Percentiles rank a stretch among this genome's conserved stretches.
phyloP scores from a whole-genome alignment of 2,888 invertebrate species.

The Noctua janthe region DNA sequence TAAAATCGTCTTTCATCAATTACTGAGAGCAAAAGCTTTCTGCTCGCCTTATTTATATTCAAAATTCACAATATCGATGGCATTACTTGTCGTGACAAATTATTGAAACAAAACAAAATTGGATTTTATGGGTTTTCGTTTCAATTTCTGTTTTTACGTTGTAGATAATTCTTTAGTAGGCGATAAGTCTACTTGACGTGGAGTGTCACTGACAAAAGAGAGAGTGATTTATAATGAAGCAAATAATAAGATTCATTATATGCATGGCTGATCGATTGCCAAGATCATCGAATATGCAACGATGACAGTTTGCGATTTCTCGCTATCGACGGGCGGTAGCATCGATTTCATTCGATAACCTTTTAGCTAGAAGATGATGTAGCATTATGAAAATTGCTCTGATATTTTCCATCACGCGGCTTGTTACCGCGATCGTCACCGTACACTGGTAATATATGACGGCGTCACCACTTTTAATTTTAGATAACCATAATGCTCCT shows the following conservation, averaged over 20 bases:
- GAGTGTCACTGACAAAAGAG: constrained; percentile 23
- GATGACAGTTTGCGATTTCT: constrained; percentile 46
- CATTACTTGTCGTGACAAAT: constrained; percentile 66
- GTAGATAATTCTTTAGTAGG: constrained; percentile 24
- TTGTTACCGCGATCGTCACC: constrained; percentile 19
- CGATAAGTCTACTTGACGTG: constrained; percentile 27
- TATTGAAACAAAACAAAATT: constrained; percentile 66
- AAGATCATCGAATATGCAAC: constrained; percentile 57
- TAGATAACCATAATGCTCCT: constrained; percentile 16
- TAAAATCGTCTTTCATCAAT: constrained; percentile 80
- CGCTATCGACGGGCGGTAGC: constrained; percentile 14
- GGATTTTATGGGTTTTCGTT: constrained; percentile 50
- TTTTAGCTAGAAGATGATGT: constrained; percentile 47
- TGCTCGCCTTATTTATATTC: constrained; percentile 71
- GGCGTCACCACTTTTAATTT: constrained; percentile 25
- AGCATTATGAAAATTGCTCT: constrained; percentile 58
- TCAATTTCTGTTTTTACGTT: constrained; percentile 35
- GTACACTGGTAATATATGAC: constrained; percentile 19
- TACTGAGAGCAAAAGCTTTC: constrained; percentile 74
- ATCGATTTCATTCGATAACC: constrained; percentile 33
- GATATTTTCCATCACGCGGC: constrained; percentile 36
- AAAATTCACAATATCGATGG: constrained; percentile 70
- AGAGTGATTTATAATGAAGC: constrained; percentile 23
- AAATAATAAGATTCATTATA: constrained; percentile 26
- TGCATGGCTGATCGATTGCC: constrained; percentile 28